phyloP scores from a whole-genome alignment of 1,140 invertebrate species.

The Drosophila littoralis region DNA sequence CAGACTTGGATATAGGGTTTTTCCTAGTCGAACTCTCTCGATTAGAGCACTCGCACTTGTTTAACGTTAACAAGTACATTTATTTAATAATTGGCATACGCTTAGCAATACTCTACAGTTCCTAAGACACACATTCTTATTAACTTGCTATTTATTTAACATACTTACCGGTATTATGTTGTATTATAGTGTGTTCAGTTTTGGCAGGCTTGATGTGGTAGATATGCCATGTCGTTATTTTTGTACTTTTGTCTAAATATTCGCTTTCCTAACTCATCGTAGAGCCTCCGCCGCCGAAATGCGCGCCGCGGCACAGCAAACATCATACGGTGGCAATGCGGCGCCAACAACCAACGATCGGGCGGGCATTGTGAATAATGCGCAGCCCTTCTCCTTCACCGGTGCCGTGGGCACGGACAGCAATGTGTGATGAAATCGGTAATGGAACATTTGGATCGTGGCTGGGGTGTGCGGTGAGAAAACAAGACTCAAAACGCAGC shows the following conservation, averaged over 20 bases:
- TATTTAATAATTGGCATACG: not conserved
- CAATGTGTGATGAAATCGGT: slow-evolving; percentile 86
- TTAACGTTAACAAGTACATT: not conserved
- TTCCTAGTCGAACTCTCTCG: not conserved
- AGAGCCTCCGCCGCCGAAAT: slow-evolving; percentile 91
- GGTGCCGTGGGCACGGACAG: slow-evolving; percentile 87
- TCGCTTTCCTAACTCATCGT: slow-evolving; percentile 60
- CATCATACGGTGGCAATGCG: slow-evolving; percentile 56
- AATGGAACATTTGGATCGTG: slow-evolving; percentile 26
- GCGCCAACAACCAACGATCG: slow-evolving; percentile 84
- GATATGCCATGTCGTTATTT: not conserved
- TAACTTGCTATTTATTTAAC: slow-evolving; percentile 3
- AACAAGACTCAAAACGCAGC: slow-evolving; percentile 75
- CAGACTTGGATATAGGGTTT: not conserved
- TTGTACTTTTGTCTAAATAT: slow-evolving; percentile 12
- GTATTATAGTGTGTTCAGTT: not conserved
- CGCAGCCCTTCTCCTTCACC: slow-evolving; percentile 90
- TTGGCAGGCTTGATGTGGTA: not conserved
- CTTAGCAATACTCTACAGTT: slow-evolving; percentile 19
- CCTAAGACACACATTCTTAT: not conserved
- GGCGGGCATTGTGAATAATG: slow-evolving; percentile 90
- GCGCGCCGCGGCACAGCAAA: slow-evolving; percentile 87
- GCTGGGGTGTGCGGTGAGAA: slow-evolving; percentile 67
- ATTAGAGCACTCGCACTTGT: not conserved
- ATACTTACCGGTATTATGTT: not conserved